phyloP scores from a whole-genome alignment of 2,888 invertebrate genomes.

The Apoda limacodes region DNA sequence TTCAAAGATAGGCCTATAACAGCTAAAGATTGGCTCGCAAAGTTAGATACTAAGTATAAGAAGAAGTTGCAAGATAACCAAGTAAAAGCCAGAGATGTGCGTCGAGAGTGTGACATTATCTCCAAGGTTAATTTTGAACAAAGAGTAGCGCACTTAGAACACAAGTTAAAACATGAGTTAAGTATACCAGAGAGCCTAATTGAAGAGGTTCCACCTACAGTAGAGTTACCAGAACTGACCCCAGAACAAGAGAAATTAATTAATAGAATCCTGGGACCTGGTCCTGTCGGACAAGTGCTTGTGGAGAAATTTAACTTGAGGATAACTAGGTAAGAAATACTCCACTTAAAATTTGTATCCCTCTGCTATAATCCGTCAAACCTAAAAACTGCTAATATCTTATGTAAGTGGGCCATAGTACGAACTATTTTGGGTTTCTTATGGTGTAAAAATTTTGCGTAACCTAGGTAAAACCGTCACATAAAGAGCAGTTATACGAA shows the following conservation, averaged over 20 bases:
- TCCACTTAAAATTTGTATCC: too few species aligned
- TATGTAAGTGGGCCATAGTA: too few species aligned
- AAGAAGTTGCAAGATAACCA: slow-evolving; percentile 47
- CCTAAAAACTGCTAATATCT: too few species aligned
- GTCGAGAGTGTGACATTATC: slow-evolving; percentile 56
- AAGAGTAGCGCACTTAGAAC: slow-evolving; percentile 50
- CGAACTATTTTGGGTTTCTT: too few species aligned
- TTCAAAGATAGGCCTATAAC: slow-evolving; percentile 61
- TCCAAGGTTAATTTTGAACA: slow-evolving; percentile 56
- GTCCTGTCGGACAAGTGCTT: slow-evolving; percentile 74
- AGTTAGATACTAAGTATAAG: slow-evolving; percentile 57
- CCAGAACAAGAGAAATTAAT: slow-evolving; percentile 73
- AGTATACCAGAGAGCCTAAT: slow-evolving; percentile 61
- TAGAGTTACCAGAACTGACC: slow-evolving; percentile 72
- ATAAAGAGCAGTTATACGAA: too few species aligned
- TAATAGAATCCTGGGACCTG: slow-evolving; percentile 67
- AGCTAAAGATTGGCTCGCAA: slow-evolving; percentile 64
- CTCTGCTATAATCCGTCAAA: too few species aligned
- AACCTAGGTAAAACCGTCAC: too few species aligned
- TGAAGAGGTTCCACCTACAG: slow-evolving; percentile 52
- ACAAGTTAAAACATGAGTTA: slow-evolving; percentile 51
- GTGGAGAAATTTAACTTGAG: slow-evolving; percentile 64
- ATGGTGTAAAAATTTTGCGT: too few species aligned
- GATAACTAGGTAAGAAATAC: slow-evolving; percentile 56
- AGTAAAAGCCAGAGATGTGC: slow-evolving; percentile 53